A percentile compares a stretch with the other conserved stretches of the same genome.
Conservation (phyloP, 2,113 vertebrate genomes). For the Potamarius usumacintae region DNA sequence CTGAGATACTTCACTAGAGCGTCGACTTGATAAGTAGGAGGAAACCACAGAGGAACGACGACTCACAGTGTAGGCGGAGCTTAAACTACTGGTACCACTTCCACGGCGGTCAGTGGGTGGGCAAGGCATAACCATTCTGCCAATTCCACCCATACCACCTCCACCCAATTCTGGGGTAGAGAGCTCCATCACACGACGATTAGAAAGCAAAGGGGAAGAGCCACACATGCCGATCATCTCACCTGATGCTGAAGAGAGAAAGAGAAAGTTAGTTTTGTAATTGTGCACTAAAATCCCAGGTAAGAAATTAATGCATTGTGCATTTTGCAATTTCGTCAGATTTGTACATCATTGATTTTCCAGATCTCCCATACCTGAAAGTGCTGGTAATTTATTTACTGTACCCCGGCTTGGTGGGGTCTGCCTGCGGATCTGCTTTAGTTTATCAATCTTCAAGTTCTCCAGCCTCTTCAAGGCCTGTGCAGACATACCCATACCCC, state of each 20-base stretch:
- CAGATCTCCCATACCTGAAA: conserved; percentile 75
- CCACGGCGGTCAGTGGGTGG: conserved; percentile 78
- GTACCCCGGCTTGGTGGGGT: conserved; percentile 72
- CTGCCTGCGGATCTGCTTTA: conserved; percentile 84
- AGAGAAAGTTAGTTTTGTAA: not conserved
- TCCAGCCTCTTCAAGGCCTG: conserved; percentile 88
- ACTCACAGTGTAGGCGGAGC: conserved; percentile 93
- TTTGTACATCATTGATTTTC: not conserved
- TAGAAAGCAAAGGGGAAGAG: conserved; percentile 69
- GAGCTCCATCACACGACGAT: conserved; percentile 78
- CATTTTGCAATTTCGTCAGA: not conserved
- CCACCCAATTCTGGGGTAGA: conserved; percentile 68
- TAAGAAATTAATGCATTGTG: not conserved
- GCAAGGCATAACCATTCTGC: conserved; percentile 55
- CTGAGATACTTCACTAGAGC: conserved; percentile 78
- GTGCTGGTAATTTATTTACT: conserved; percentile 78
- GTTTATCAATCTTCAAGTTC: conserved; percentile 92
- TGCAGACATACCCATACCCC: conserved; percentile 78
- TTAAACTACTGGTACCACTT: conserved; percentile 89
- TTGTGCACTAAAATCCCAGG: not conserved
- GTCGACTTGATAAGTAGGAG: conserved; percentile 80
- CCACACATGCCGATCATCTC: conserved; percentile 75
- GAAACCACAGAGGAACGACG: conserved; percentile 88
- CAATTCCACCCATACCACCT: conserved; percentile 51
- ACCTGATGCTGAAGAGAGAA: conserved; percentile 64